Conservation (phyloP, 2,113 vertebrate genomes). For the Eulacestoma nigropectus region DNA sequence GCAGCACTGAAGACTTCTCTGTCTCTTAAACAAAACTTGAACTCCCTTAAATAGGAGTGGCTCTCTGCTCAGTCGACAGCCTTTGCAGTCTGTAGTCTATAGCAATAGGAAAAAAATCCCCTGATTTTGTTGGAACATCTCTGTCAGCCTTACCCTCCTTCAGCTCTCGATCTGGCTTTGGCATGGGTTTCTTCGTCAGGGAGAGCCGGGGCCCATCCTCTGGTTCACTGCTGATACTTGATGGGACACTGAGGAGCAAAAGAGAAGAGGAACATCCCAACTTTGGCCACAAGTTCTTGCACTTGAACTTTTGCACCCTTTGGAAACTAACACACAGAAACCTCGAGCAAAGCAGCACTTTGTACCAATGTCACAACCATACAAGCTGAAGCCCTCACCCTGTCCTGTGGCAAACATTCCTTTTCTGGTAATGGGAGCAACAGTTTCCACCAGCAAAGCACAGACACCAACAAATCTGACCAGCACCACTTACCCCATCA, state of each 20-base stretch:
- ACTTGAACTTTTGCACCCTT: not conserved
- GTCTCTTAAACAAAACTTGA: not conserved
- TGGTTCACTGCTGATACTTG: slow-evolving; percentile 77
- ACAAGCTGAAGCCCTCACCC: not conserved
- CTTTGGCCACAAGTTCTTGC: not conserved
- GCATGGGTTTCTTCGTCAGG: slow-evolving; percentile 73
- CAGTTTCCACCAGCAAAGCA: not conserved
- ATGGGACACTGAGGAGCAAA: slow-evolving; percentile 75
- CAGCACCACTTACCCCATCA: not conserved
- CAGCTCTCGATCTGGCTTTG: slow-evolving; percentile 65
- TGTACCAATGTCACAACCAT: not conserved
- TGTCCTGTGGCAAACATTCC: not conserved
- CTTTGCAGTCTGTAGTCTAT: not conserved
- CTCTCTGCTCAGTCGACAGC: not conserved
- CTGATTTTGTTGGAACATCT: not conserved
- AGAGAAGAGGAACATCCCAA: not conserved
- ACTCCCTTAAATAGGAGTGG: not conserved
- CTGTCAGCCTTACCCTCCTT: slow-evolving; percentile 79
- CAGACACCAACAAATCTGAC: not conserved
- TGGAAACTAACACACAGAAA: not conserved
- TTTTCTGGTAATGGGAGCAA: not conserved
- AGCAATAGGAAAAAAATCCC: rapidly evolving
- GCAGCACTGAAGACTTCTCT: not conserved
- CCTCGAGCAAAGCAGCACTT: not conserved
- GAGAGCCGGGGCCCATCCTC: slow-evolving; percentile 76